A percentile compares a stretch with the other conserved stretches of the same genome.
Conservation (phyloP, 2,113 vertebrate genomes). For the Morone chrysops region DNA sequence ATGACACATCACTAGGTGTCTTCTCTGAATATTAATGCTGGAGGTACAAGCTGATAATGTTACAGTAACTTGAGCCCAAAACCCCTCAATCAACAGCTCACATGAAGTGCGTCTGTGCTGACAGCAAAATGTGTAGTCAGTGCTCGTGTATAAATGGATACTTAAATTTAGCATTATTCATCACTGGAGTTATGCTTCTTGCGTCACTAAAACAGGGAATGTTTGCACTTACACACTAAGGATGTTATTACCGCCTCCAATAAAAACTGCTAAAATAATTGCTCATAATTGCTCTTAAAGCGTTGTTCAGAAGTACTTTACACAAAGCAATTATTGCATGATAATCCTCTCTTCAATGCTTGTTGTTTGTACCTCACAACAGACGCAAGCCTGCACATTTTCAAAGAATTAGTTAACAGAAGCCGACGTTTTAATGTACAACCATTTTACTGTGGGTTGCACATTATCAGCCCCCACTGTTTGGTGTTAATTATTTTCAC, state of each 20-base stretch:
- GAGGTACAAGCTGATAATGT: constrained; percentile 51
- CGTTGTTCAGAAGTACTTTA: constrained; percentile 86
- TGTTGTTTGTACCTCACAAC: constrained; percentile 85
- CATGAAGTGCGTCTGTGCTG: neutral
- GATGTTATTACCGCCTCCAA: constrained; percentile 83
- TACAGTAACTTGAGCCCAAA: constrained; percentile 34
- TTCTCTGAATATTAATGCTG: constrained; percentile 71
- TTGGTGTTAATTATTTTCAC: constrained; percentile 83
- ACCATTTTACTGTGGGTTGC: constrained; percentile 56
- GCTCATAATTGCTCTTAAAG: constrained; percentile 92
- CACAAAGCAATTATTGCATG: constrained; percentile 86
- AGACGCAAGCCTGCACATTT: constrained; percentile 3
- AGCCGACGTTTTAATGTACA: constrained; percentile 29
- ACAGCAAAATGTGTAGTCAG: neutral
- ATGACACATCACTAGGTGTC: constrained; percentile 45
- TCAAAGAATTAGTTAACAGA: constrained; percentile 25
- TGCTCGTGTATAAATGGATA: neutral
- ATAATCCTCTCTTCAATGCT: constrained; percentile 86
- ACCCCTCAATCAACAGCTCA: constrained; percentile 19
- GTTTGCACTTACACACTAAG: constrained; percentile 87
- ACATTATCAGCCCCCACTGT: constrained; percentile 64
- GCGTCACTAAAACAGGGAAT: constrained; percentile 78
- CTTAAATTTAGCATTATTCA: constrained; percentile 10
- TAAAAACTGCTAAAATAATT: constrained; percentile 88
- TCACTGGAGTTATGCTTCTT: constrained; percentile 57